phyloP scores from a whole-genome alignment of 2,113 vertebrate species.

The Megaceryle maxima region DNA sequence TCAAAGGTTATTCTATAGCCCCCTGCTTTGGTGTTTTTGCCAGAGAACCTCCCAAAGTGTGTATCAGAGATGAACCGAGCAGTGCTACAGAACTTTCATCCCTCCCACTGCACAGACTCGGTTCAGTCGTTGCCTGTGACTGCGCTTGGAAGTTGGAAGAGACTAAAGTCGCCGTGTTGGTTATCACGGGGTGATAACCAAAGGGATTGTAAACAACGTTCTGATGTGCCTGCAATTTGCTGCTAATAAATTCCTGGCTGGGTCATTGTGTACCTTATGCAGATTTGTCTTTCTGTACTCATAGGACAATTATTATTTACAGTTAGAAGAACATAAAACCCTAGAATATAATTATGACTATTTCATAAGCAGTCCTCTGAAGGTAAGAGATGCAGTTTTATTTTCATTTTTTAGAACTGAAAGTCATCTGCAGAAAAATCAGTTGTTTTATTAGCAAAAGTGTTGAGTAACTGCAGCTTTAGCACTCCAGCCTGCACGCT shows the following conservation, averaged over 20 bases:
- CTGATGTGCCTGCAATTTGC: neutral
- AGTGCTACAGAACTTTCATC: rapidly evolving
- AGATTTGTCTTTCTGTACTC: neutral
- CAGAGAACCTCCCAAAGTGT: neutral
- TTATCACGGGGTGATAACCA: neutral
- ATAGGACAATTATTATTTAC: neutral
- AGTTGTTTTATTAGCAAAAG: neutral
- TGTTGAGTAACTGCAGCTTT: neutral
- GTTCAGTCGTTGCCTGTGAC: rapidly evolving
- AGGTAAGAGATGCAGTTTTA: neutral
- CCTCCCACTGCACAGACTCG: rapidly evolving
- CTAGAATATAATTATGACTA: neutral
- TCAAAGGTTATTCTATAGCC: neutral
- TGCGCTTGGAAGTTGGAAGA: neutral
- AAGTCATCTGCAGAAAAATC: neutral
- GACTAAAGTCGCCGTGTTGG: neutral
- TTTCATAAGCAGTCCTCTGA: neutral
- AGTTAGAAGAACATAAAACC: neutral
- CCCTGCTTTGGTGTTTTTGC: neutral
- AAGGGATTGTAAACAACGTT: neutral
- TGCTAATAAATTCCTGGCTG: neutral
- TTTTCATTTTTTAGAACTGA: neutral
- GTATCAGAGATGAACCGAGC: rapidly evolving
- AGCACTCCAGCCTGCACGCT: too few species aligned
- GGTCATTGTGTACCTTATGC: neutral